phyloP scores from a whole-genome alignment of 2,888 invertebrate species.

The Drosophila tanythrix region DNA sequence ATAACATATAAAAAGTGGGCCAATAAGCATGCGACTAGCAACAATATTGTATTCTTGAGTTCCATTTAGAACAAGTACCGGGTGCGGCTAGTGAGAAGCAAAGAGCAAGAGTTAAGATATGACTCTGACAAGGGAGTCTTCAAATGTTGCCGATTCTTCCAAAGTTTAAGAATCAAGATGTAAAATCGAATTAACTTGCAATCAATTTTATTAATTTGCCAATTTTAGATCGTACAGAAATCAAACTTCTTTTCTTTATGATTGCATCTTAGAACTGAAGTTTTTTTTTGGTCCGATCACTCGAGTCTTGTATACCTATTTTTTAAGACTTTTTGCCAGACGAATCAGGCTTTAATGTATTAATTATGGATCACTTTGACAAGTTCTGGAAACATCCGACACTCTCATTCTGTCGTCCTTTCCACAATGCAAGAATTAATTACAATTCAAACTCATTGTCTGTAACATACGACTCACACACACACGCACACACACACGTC shows the following conservation, averaged over 20 bases:
- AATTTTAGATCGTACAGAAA: neutral
- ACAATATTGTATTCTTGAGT: neutral
- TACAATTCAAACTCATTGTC: slow-evolving; percentile 71
- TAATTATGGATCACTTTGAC: slow-evolving; percentile 12
- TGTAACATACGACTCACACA: slow-evolving; percentile 36
- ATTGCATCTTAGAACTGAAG: neutral
- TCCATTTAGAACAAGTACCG: neutral
- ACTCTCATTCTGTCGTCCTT: neutral
- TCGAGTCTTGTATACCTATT: neutral
- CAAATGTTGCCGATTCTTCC: neutral
- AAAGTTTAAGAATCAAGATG: neutral
- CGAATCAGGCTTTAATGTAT: slow-evolving; percentile 5
- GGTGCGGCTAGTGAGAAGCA: neutral
- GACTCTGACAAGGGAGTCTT: neutral
- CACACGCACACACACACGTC: slow-evolving; percentile 15
- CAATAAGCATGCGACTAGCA: slow-evolving; percentile 3
- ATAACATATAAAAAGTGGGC: slow-evolving; percentile 9
- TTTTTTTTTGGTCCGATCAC: neutral
- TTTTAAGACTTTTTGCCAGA: neutral
- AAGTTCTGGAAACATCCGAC: neutral
- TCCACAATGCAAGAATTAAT: slow-evolving; percentile 55
- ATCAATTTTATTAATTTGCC: neutral
- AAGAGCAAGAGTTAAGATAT: neutral
- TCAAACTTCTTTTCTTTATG: neutral
- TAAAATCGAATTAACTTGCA: neutral